phyloP scores from a whole-genome alignment of 1,140 invertebrate genomes.

The Chironomus striatipennis region DNA sequence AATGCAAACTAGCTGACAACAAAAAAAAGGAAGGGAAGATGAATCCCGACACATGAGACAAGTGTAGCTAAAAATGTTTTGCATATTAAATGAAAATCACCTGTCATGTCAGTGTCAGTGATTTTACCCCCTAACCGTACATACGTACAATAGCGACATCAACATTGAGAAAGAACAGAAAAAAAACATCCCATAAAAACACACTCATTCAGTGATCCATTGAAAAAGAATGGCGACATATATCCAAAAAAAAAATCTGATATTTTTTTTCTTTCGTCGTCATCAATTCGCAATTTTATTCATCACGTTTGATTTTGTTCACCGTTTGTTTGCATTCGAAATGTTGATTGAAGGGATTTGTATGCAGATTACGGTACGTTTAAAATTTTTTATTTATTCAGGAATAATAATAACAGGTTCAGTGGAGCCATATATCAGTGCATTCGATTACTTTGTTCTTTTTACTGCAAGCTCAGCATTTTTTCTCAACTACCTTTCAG shows the following conservation, averaged over 20 bases:
- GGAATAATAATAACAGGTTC: no score
- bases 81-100: conserved; percentile 23
- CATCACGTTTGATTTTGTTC: neutral
- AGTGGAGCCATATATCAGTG: no score
- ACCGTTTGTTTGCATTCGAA: neutral
- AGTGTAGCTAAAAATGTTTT: conserved; percentile 10
- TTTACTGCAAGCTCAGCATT: no score
- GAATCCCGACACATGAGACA: neutral
- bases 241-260: neutral
- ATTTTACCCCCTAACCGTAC: neutral
- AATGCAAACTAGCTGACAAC: no score
- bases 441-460: no score
- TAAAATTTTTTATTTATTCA: no score
- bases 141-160: neutral
- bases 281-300: conserved; percentile 3
- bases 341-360: neutral
- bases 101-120: conserved; percentile 16
- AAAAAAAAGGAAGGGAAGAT: no score
- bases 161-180: neutral
- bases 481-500: no score
- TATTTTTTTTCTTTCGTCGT: neutral
- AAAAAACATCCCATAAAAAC: neutral
- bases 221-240: neutral
- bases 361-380: neutral
- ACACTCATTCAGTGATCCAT: neutral